Evolutionary conservation across 2,113 vertebrate species (phyloP).

Genomic region (Chionis minor): DNA sequence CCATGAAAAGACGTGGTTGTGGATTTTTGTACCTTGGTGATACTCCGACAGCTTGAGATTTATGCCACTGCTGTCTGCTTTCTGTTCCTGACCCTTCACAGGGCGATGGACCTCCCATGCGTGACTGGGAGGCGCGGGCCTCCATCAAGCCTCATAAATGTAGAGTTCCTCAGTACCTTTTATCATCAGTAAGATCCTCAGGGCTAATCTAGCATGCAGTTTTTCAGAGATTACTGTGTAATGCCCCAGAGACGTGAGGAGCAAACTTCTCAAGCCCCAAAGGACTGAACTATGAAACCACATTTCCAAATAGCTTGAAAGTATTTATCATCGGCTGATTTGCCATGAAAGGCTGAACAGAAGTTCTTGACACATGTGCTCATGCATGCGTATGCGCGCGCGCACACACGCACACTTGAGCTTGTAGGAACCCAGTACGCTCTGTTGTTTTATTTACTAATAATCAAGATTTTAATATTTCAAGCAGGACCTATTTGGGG

Average conservation of each 20-base stretch:
- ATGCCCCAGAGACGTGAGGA: neutral
- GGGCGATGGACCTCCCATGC: neutral
- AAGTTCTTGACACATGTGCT: neutral
- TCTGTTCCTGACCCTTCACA: neutral
- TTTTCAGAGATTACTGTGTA: neutral
- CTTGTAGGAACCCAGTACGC: neutral
- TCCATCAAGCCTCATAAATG: rapidly evolving
- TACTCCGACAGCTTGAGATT: neutral
- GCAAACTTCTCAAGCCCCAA: neutral
- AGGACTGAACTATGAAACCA: conserved; percentile 4
- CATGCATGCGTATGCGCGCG: neutral
- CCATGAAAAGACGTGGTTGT: neutral
- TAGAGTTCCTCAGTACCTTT: neutral
- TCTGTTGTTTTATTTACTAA: neutral
- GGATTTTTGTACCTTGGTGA: neutral
- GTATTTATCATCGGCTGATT: neutral
- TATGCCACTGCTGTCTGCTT: neutral
- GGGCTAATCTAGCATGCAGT: neutral
- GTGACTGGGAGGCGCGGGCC: neutral
- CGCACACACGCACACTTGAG: neutral
- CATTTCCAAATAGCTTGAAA: neutral
- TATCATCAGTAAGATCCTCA: neutral
- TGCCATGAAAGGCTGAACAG: neutral
- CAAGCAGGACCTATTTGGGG: neutral
- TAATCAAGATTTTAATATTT: neutral